Percentiles rank a stretch among this genome's conserved stretches.
phyloP scores from a whole-genome alignment of 2,113 vertebrate genomes.

The Corydoras maculifer region DNA sequence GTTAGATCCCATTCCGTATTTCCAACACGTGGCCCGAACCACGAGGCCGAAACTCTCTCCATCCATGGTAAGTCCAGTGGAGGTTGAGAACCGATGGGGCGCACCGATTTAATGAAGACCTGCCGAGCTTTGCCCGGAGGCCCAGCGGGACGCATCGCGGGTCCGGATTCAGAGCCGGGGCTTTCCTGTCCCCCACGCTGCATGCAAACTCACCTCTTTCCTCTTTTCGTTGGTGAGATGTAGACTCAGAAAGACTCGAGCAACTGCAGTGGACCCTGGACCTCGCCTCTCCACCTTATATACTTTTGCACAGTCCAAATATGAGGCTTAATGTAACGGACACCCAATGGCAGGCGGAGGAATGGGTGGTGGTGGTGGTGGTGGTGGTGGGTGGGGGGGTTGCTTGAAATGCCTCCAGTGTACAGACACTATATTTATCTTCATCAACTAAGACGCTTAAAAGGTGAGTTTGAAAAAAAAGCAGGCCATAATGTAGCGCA shows the following conservation, averaged over 20 bases:
- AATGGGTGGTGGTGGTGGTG: background rate
- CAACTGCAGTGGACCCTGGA: slow-evolving; percentile 65
- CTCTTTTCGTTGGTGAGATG: slow-evolving; percentile 56
- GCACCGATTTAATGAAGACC: background rate
- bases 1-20: slow-evolving; percentile 22
- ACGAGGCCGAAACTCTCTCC: background rate
- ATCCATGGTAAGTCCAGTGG: slow-evolving; percentile 21
- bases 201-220: slow-evolving; percentile 64
- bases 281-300: slow-evolving; percentile 62
- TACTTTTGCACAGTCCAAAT: slow-evolving; percentile 61
- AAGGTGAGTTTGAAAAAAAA: slow-evolving; percentile 72
- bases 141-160: slow-evolving; percentile 4
- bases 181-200: slow-evolving; percentile 1
- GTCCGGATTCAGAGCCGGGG: background rate
- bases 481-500: slow-evolving; percentile 50
- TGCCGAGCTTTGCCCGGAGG: background rate
- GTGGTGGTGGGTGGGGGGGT: slow-evolving; percentile 2
- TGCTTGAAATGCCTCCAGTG: slow-evolving; percentile 47
- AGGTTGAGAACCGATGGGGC: background rate
- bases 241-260: slow-evolving; percentile 61
- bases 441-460: slow-evolving; percentile 74
- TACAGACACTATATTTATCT: slow-evolving; percentile 70
- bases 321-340: slow-evolving; percentile 66
- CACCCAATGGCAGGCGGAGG: slow-evolving; percentile 47
- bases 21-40: slow-evolving; percentile 19